Evolutionary conservation across 2,888 invertebrate species (phyloP), one percentile per base, ranked within the genome.

Genomic region (Folsomia candida): DNA sequence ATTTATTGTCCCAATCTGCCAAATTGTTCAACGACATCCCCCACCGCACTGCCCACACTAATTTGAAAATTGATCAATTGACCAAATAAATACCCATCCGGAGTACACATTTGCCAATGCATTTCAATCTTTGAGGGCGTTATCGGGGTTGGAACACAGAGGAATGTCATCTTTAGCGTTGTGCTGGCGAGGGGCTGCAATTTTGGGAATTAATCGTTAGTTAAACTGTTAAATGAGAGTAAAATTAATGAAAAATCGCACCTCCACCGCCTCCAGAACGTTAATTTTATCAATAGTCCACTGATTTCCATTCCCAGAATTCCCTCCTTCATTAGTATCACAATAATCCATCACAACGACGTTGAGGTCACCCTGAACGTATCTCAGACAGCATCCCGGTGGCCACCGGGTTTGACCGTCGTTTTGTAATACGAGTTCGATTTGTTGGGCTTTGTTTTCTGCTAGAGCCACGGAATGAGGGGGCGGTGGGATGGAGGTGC

Each of bases 331-430:
- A 4, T 9, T 14, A 37, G 6, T 37, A 9, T 37, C 37, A 9
- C 4, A 37, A 37, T 37, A 9, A 37, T 4, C 4, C 37, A 37
- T 37, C 37, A 37, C 37, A 37, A 14, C 37, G 4, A 37, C 6
- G 14, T 37, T 37, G 4, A 37, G 4, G 14, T 37, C 37, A 14
- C 37, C 37, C 14, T 37, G 37, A 14, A 37, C 14, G 37, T 9
- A 37, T 65, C 82, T 81, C 22, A 87, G 80, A 71, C 81, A 82
- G 73, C 85, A 90, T 76, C 91, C 91, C 14, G 87, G 88, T 0
- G 97, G 97, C 97, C 97, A 97, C 22, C 86, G 82, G 79, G 93
- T 93, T 25, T 88, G 87, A 11, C 97, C 97, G 80, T 89, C 90
- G 84, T 97, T 97, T 82, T 90, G 89, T 79, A 97, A 86, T 81